These are phyloP conservation scores for Synergus umbraculus DNA, from an alignment of 2,888 invertebrate genomes.

Conservation along the genomic window DNA sequence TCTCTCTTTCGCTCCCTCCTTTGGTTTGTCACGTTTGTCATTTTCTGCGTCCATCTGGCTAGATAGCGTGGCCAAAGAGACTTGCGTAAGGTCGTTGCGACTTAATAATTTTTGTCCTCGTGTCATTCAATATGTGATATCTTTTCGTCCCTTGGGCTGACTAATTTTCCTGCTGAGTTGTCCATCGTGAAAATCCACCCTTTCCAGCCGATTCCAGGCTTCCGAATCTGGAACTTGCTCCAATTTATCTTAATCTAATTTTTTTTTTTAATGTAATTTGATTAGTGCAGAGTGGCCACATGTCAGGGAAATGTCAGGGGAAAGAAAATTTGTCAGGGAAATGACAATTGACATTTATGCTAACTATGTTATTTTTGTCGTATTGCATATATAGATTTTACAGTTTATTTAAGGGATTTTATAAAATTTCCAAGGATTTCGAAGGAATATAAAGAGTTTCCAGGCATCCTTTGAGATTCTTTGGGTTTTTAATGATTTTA, in stretches of 20 bases:
- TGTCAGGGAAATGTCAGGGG: no score
- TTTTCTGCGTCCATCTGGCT: constrained; percentile 37
- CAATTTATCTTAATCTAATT: neutral
- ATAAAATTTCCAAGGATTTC: no score
- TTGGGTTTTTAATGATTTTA: no score
- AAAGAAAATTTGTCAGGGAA: no score
- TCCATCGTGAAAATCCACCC: neutral
- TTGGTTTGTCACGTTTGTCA: neutral
- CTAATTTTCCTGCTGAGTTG: neutral
- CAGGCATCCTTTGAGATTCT: no score
- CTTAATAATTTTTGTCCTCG: constrained; percentile 33
- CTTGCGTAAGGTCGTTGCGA: constrained; percentile 40
- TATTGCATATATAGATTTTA: no score
- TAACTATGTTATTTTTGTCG: no score
- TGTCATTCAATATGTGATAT: constrained; percentile 46
- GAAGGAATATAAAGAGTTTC: no score
- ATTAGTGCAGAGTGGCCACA: neutral
- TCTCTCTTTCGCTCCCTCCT: neutral
- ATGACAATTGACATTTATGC: no score
- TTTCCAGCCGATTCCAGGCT: neutral
- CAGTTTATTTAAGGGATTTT: no score
- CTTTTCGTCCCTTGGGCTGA: neutral
- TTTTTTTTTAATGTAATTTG: neutral
- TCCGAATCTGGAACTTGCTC: neutral
- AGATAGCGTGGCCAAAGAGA: constrained; percentile 44